phyloP scores from a whole-genome alignment of 1,140 invertebrate genomes.

The Philaenus spumarius region DNA sequence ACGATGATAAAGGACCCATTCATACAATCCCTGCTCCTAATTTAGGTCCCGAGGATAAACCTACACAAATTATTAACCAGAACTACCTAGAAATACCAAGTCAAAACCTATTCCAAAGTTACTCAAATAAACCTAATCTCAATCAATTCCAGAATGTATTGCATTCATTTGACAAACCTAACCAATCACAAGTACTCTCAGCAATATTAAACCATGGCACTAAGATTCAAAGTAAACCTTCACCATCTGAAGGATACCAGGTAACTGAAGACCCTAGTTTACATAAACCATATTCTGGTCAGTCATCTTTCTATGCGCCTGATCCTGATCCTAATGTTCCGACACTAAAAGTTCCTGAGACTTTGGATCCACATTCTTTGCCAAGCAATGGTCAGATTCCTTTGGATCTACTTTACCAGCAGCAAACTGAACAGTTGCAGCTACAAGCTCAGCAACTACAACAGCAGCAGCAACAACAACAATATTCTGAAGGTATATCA shows the following conservation, averaged over 20 bases:
- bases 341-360: slow-evolving; percentile 37
- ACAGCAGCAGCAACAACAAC: slow-evolving; percentile 1
- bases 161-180: no score
- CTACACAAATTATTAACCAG: not conserved
- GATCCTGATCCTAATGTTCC: slow-evolving; percentile 43
- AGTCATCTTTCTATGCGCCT: slow-evolving; percentile 42
- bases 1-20: slow-evolving; percentile 59
- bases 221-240: no score
- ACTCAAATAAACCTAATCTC: not conserved
- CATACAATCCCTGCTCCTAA: slow-evolving; percentile 77
- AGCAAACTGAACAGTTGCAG: slow-evolving; percentile 19
- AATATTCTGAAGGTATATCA: not conserved
- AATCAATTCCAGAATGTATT: slow-evolving; percentile 4
- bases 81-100: no score
- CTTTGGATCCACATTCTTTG: slow-evolving; percentile 39
- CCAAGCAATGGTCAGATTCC: slow-evolving; percentile 42
- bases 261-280: slow-evolving; percentile 39
- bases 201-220: no score
- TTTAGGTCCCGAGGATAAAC: slow-evolving; percentile 42
- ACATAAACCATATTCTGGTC: slow-evolving; percentile 37
- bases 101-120: no score
- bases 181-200: no score
- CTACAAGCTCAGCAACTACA: slow-evolving; percentile 2
- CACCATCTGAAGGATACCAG: slow-evolving; percentile 8
- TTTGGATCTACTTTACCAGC: slow-evolving; percentile 29